These are phyloP conservation scores for Adelosebastes latens DNA, from an alignment of 2,797 vertebrate genomes.

Conservation along the genomic window DNA sequence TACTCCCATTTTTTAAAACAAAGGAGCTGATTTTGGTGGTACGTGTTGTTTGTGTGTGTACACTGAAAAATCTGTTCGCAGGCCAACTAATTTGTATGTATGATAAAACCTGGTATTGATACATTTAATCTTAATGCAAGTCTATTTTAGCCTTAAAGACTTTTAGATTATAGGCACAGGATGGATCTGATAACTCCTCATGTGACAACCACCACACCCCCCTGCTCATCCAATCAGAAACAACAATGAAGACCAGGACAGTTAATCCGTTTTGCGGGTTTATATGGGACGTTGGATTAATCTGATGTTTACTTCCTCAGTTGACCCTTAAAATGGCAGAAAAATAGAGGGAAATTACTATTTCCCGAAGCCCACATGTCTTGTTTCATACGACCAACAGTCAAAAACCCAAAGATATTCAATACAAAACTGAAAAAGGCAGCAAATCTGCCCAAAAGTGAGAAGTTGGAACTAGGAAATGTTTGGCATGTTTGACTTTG, in stretches of 20 bases:
- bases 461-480: background rate
- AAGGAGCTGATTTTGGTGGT: background rate
- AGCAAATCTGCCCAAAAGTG: too few species aligned
- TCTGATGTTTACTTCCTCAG: background rate
- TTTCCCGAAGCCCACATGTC: background rate
- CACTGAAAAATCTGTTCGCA: background rate
- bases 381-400: background rate
- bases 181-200: background rate
- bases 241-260: background rate
- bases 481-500: background rate
- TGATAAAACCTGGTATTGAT: background rate
- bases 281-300: background rate
- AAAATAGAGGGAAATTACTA: background rate
- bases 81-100: background rate
- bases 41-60: background rate
- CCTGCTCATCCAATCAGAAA: slow-evolving; percentile 15
- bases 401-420: background rate
- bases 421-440: background rate
- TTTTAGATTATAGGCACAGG: background rate
- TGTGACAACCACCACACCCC: slow-evolving; percentile 16
- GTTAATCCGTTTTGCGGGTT: background rate
- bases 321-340: background rate
- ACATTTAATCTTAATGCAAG: slow-evolving; percentile 1
- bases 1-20: slow-evolving; percentile 16
- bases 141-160: slow-evolving; percentile 20